Evolutionary conservation across 2,888 invertebrate species (phyloP), one percentile per base, ranked within the genome.

Genomic region (Volucella zonaria): DNA sequence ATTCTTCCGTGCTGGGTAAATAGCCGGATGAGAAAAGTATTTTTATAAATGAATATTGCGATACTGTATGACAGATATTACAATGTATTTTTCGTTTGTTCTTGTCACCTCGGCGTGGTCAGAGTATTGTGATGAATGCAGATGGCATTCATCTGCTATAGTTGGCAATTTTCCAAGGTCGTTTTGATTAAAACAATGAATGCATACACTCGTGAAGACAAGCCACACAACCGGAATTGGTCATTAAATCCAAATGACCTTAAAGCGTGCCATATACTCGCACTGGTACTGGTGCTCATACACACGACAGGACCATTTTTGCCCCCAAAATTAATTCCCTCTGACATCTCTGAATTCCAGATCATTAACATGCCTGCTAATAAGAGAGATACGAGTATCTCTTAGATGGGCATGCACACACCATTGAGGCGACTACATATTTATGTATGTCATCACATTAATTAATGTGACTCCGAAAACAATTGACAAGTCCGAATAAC

Each of bases 151-250:
- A 38, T 45, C 15, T 40, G 54, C 49, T 47, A 3, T 42, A 15
- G 47, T 67, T 64, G 78, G 71, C 71, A 52, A 38, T 58, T 66
- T 18, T 31, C 66, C 78, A 78, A 78, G 70, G 78, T 71, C 70
- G 43, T 51, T 71, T 78, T 31, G 51, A 70, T 78, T 56, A 58
- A 59, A 11, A 61, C 71, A 70, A 77, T 68, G 76, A 76, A 31
- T 47, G 23, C 45, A 42, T 42, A 38, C 51, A 70, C 11, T 31
- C 6, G 31, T 31, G 31, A 47, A 10, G 47, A 62, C 49, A 4
- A 42, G 14, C 15, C 42, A 62, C 56, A 59, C n/a, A 74, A 59
- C 68, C 56, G 49, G 51, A 64, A 71, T 71, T 70, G 70, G 70
- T 64, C 62, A 78, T 56, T 56, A 56, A 54, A 40, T 62, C 58